A percentile compares a stretch with the other conserved stretches of the same genome.
Evolutionary conservation across 2,113 vertebrate genomes (phyloP).

Genomic region (Cryptotis parvus): DNA sequence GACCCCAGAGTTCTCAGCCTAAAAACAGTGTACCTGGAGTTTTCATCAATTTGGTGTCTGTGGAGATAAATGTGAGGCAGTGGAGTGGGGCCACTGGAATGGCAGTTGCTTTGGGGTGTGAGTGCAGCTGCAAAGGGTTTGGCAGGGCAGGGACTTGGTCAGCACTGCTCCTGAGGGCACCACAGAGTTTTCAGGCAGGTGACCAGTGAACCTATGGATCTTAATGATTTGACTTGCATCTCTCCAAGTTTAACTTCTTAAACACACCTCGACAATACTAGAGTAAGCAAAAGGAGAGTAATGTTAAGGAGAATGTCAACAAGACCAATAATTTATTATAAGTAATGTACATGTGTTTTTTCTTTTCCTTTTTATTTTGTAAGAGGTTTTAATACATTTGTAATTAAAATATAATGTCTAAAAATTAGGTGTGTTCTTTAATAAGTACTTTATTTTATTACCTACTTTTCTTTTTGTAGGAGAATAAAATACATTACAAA

Average conservation of each 20-base stretch:
- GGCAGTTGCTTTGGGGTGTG: too few relatives aligned
- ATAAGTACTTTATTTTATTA: not conserved
- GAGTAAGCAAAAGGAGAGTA: fast-evolving
- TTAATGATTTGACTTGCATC: too few relatives aligned
- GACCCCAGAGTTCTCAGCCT: too few relatives aligned
- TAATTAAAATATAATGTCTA: not conserved
- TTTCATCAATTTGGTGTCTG: too few relatives aligned
- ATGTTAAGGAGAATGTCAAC: not conserved
- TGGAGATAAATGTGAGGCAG: too few relatives aligned
- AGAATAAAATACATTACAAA: slow-evolving; percentile 28
- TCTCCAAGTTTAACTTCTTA: not conserved
- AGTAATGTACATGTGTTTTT: not conserved
- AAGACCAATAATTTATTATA: not conserved
- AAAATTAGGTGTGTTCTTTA: slow-evolving; percentile 10
- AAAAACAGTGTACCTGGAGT: too few relatives aligned
- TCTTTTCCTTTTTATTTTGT: not conserved
- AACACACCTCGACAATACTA: not conserved
- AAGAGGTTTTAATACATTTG: slow-evolving; percentile 4
- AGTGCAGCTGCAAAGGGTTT: too few relatives aligned
- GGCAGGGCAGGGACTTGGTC: too few relatives aligned
- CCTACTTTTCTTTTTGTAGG: slow-evolving; percentile 21
- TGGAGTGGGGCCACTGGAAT: too few relatives aligned
- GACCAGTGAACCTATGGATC: too few relatives aligned
- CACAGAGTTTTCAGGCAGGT: too few relatives aligned
- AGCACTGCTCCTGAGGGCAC: too few relatives aligned